Evolutionary conservation across 2,797 vertebrate genomes (phyloP).

Genomic region (Pagetopsis macropterus): DNA sequence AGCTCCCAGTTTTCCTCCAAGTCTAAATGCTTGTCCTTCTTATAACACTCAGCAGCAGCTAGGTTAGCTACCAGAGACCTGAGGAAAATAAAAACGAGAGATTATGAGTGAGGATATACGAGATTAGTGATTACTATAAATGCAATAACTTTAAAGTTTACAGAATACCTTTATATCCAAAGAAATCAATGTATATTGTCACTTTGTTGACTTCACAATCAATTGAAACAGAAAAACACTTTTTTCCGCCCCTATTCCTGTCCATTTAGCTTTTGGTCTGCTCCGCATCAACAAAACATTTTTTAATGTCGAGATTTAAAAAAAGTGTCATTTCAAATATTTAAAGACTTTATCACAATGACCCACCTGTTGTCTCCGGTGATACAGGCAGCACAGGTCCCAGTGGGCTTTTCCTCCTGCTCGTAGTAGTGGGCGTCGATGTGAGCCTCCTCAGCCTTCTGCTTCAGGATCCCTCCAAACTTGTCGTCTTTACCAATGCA

Average conservation of each 20-base stretch:
- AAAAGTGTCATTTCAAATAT: too few species aligned
- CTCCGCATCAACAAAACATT: too few species aligned
- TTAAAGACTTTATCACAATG: neutral
- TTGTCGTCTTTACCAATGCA: constrained; percentile 97
- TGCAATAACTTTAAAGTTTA: too few species aligned
- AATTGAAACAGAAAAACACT: too few species aligned
- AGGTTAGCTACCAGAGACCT: constrained; percentile 97
- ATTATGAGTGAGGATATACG: neutral
- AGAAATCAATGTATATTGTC: too few species aligned
- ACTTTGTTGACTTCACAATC: too few species aligned
- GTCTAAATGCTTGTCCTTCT: constrained; percentile 97
- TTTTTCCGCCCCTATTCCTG: too few species aligned
- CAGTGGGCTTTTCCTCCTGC: constrained; percentile 93
- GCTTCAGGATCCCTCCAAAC: constrained; percentile 94
- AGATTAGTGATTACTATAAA: neutral
- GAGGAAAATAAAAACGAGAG: constrained; percentile 42
- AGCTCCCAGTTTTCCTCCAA: constrained; percentile 96
- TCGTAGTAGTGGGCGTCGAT: constrained; percentile 95
- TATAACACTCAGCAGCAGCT: constrained; percentile 97
- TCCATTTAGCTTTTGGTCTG: too few species aligned
- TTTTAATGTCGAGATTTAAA: too few species aligned
- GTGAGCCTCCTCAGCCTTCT: constrained; percentile 92
- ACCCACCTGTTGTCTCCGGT: constrained; percentile 93
- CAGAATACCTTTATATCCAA: too few species aligned
- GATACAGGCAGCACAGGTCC: constrained; percentile 96